Evolutionary conservation across 2,888 invertebrate species (phyloP), one percentile per base, ranked within the genome.

Genomic region (Zele albiditarsus): DNA sequence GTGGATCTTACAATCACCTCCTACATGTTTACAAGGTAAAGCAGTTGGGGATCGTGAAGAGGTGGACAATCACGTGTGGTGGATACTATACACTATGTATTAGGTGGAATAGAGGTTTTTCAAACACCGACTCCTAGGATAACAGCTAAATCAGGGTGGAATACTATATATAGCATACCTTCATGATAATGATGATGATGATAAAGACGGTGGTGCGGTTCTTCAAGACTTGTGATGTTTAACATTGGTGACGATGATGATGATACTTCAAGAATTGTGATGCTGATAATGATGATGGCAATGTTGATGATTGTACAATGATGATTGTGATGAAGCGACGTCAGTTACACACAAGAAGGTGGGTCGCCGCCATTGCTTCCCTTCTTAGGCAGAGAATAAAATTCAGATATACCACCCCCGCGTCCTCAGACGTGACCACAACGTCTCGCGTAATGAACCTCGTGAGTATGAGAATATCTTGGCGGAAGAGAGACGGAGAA

Each of bases 361-460:
- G 63, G 46, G 75, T 76, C n/a, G 80, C 83, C 84, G 84, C 84
- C 84, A 83, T 84, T 62, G 81, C 82, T 78, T 77, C 80, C 71
- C 70, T 27, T 53, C 20, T 73, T 57, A 20, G 25, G 10, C n/a
- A 28, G 2, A 60, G 27, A 38, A 60, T 53, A 53, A 53, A 53
- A 53, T 53, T 53, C 53, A 53, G n/a, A 53, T 53, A n/a, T 60
- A 27, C 83, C 82, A 82, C 84, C 84, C 84, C 84, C 82, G 80
- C 81, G 81, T 78, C 80, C 79, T 78, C 77, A 78, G 83, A 85
- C 84, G 84, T 84, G 84, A 84, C 84, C 82, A 81, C 82, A 81
- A 81, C 81, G 82, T 83, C 80, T 82, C 82, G 82, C 82, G 84
- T 85, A 84, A 85, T 85, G 84, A 84, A 84, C 83, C 84, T 82